Conservation (phyloP, 2,888 invertebrate species). For the Cantharis lateralis region DNA sequence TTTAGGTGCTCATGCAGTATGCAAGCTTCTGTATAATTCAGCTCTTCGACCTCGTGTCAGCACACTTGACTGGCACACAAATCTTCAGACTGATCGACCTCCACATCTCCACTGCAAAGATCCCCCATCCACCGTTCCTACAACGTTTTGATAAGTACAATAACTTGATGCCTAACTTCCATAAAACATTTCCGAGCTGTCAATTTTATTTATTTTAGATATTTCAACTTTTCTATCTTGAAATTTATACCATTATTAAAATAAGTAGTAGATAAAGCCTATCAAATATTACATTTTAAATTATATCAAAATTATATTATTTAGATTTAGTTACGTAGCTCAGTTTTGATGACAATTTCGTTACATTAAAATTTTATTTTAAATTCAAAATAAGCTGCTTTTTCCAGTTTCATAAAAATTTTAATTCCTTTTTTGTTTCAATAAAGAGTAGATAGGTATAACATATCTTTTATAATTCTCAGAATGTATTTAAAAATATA, state of each 20-base stretch:
- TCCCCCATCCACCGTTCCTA: slow-evolving; percentile 20
- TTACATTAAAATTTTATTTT: neutral
- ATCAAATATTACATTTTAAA: neutral
- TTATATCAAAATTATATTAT: neutral
- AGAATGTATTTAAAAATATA: neutral
- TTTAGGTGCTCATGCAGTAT: slow-evolving; percentile 56
- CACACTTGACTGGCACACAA: slow-evolving; percentile 57
- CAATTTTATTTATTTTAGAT: neutral
- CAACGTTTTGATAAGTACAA: slow-evolving; percentile 18
- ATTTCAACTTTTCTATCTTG: neutral
- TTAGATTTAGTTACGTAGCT: neutral
- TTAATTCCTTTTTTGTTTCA: neutral
- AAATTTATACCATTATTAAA: neutral
- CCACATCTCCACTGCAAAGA: slow-evolving; percentile 28
- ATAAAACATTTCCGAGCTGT: neutral
- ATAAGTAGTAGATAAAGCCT: neutral
- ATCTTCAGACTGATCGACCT: slow-evolving; percentile 50
- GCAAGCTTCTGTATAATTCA: slow-evolving; percentile 55
- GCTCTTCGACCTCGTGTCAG: slow-evolving; percentile 52
- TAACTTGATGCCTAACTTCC: slow-evolving; percentile 10
- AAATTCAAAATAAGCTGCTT: neutral
- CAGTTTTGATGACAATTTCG: neutral
- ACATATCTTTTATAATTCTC: neutral
- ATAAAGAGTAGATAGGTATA: neutral
- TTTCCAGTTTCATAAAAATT: neutral